These are phyloP conservation scores for Bilobella aurantiaca DNA, from an alignment of 1,140 invertebrate species.

Conservation along the genomic window DNA sequence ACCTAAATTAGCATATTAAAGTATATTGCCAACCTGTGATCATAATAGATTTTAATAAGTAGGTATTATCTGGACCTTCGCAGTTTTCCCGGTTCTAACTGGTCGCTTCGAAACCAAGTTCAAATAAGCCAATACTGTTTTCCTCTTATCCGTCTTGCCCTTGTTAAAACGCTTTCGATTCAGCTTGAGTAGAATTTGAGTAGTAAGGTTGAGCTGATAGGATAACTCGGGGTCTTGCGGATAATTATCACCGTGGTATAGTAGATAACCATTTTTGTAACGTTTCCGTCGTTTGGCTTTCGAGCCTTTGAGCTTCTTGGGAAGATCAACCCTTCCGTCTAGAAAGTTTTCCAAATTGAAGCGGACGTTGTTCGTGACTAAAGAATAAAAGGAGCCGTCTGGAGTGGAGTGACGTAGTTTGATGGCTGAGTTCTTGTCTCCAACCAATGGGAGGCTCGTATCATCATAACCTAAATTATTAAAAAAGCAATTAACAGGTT, in stretches of 20 bases:
- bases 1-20: background rate
- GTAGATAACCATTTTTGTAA: slow-evolving; percentile 28
- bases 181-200: slow-evolving; percentile 32
- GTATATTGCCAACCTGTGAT: background rate
- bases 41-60: background rate
- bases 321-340: slow-evolving; percentile 23
- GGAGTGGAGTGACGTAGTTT: slow-evolving; percentile 24
- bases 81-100: slow-evolving; percentile 18
- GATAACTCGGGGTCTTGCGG: slow-evolving; percentile 31
- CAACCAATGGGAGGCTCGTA: slow-evolving; percentile 23
- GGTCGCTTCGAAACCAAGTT: slow-evolving; percentile 27
- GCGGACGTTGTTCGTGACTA: slow-evolving; percentile 30
- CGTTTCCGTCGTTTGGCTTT: slow-evolving; percentile 19
- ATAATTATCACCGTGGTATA: slow-evolving; percentile 34
- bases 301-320: background rate
- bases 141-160: slow-evolving; percentile 30
- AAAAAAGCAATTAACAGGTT: background rate
- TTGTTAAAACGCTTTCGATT: slow-evolving; percentile 29
- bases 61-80: background rate
- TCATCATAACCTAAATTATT: slow-evolving; percentile 17
- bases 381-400: slow-evolving; percentile 28
- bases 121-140: slow-evolving; percentile 29
- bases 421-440: slow-evolving; percentile 25
- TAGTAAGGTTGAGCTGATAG: slow-evolving; percentile 29
- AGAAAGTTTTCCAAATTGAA: slow-evolving; percentile 32